Conservation (phyloP, 2,888 invertebrate genomes). For the Nemotelus pantherinus region DNA sequence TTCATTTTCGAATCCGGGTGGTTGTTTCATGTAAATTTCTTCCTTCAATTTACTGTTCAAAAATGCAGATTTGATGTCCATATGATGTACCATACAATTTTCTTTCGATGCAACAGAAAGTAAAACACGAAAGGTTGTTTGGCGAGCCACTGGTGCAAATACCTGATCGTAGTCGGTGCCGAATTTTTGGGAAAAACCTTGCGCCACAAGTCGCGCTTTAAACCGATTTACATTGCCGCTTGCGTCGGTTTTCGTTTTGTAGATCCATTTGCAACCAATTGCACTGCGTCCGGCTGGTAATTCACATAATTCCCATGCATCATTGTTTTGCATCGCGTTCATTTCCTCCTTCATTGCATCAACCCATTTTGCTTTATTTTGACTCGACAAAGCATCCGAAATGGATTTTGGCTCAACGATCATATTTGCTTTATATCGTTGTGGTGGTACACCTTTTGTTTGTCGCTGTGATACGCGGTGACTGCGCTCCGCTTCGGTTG, state of each 20-base stretch:
- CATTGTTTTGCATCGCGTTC: background rate
- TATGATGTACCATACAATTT: background rate
- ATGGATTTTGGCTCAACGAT: background rate
- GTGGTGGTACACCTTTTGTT: background rate
- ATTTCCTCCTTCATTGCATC: background rate
- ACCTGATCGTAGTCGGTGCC: too few relatives aligned
- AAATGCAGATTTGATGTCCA: background rate
- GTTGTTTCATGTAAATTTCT: background rate
- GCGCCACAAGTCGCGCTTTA: background rate
- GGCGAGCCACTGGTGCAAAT: background rate
- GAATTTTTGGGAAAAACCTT: too few relatives aligned
- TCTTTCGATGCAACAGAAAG: constrained; percentile 10
- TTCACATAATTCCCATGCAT: constrained; percentile 6
- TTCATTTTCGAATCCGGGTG: background rate
- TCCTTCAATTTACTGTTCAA: too few relatives aligned
- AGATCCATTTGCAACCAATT: background rate
- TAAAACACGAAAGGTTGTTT: background rate
- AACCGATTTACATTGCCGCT: background rate
- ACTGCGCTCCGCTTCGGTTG: background rate
- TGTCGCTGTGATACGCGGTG: background rate
- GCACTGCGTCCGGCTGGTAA: background rate
- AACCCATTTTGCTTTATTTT: background rate
- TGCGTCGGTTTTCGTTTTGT: background rate
- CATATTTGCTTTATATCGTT: background rate
- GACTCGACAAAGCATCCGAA: background rate